Percentiles rank a stretch among this genome's conserved stretches.
These are phyloP conservation scores for Papilio polytes DNA, from an alignment of 1,140 invertebrate genomes.

Conservation along the genomic window DNA sequence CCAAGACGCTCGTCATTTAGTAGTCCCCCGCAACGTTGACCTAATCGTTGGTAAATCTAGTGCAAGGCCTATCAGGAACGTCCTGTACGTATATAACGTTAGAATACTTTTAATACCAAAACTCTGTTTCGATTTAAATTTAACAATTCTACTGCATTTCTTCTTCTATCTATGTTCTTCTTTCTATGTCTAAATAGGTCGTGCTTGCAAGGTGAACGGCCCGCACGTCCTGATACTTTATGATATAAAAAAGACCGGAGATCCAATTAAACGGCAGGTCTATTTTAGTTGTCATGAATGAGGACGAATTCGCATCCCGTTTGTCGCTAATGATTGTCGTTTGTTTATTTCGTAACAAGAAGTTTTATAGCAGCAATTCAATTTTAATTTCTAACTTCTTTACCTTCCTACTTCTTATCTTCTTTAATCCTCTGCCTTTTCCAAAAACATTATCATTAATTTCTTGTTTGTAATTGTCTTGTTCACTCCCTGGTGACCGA, in stretches of 20 bases:
- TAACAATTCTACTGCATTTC: neutral
- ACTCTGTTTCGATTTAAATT: neutral
- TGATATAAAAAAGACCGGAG: slow-evolving; percentile 19
- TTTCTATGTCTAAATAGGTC: neutral
- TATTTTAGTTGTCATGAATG: slow-evolving; percentile 10
- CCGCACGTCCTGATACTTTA: neutral
- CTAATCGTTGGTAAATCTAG: neutral
- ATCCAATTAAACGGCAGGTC: slow-evolving; percentile 15
- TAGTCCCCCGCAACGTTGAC: neutral
- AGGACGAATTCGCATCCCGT: slow-evolving; percentile 1
- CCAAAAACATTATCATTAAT: no score
- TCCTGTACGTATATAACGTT: neutral
- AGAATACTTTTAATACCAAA: neutral
- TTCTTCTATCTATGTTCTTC: no score
- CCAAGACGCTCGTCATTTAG: neutral
- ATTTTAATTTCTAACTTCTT: neutral
- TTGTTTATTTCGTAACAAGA: neutral
- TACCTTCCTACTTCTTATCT: neutral
- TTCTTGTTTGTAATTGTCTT: no score
- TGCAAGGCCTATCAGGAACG: neutral
- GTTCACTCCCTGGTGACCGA: no score
- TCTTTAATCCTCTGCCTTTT: neutral
- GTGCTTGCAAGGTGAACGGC: neutral
- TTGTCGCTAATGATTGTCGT: neutral
- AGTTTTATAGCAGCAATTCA: neutral